Evolutionary conservation across 2,888 invertebrate species (phyloP), one percentile per base, ranked within the genome.

Genomic region (Drosophila mimetica): DNA sequence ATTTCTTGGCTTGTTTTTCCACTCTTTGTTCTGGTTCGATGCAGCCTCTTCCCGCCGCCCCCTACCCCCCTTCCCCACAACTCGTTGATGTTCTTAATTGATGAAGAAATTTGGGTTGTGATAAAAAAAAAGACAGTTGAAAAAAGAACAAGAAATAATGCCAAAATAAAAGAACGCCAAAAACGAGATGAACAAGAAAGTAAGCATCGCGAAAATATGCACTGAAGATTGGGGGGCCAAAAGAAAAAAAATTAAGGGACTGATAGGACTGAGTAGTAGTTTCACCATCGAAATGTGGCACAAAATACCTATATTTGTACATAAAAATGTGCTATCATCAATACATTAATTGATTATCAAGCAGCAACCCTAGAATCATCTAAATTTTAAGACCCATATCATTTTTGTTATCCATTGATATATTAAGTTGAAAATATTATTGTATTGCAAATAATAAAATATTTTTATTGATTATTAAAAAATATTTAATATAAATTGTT

Each of bases 51-150:
- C 44, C 22, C 13, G 7, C 59, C 48, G 55, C 59, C 47, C 55
- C 22, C 13, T 13, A 59, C 48, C 55, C 59, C 47, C 55, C 54
- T 75, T 69, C 42, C 44, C 52, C 65, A 69, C 84, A 73, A 80
- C 79, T 81, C 88, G 88, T 84, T 84, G 84, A 89, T 85, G 86
- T 77, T 77, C 85, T 79, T 85, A 85, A 88, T 89, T 85, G 85
- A 85, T 85, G 85, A 85, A 75, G 83, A 88, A 85, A 88, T 88
- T 88, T 88, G 73, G 86, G 88, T 44, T 86, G 74, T 60, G 71
- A 86, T 75, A 75, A 75, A 77, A 75, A n/a, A 65, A 54, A 44
- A 25, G 36, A 8, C 36, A 36, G 14, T 36, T 9, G 14, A 9
- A 36, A 14, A 28, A 42, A n/a, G n/a, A n/a, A n/a, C n/a, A n/a